Percentiles rank a stretch among this genome's conserved stretches.
Conservation (phyloP, 2,113 vertebrate genomes). For the Brachyhypopomus occidentalis region DNA sequence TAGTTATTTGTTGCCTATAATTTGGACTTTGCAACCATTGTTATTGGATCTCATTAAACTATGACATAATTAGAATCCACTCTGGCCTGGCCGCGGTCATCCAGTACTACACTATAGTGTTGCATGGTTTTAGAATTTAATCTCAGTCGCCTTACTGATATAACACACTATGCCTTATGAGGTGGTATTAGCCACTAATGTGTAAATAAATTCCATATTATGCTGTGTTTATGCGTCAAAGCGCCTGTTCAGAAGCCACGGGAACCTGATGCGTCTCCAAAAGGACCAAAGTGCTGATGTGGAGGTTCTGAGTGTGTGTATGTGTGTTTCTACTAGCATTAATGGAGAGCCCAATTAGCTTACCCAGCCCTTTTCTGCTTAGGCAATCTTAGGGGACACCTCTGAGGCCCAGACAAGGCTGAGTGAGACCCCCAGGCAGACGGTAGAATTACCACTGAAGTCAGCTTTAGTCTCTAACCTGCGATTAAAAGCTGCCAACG, state of each 20-base stretch:
- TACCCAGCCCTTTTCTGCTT: slow-evolving; percentile 42
- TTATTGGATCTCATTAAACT: background rate
- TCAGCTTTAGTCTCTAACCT: slow-evolving; percentile 25
- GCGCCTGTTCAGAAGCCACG: slow-evolving; percentile 33
- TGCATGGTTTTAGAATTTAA: background rate
- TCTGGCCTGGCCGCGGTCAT: background rate
- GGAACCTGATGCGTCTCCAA: slow-evolving; percentile 38
- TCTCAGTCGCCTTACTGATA: background rate
- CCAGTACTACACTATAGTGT: background rate
- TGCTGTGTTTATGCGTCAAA: slow-evolving; percentile 22
- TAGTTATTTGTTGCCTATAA: background rate
- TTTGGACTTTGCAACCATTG: background rate
- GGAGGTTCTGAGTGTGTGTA: slow-evolving; percentile 5
- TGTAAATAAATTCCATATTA: slow-evolving; percentile 17
- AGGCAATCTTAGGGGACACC: slow-evolving; percentile 49
- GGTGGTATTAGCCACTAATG: background rate
- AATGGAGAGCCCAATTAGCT: slow-evolving; percentile 49
- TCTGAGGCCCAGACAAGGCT: slow-evolving; percentile 49
- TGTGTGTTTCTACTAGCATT: slow-evolving; percentile 33
- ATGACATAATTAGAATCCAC: background rate
- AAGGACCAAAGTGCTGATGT: slow-evolving; percentile 38
- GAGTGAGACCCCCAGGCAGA: slow-evolving; percentile 46
- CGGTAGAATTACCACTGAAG: slow-evolving; percentile 8
- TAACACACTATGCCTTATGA: background rate
- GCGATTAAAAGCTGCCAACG: slow-evolving; percentile 47